Evolutionary conservation across 2,797 vertebrate species (phyloP).

Genomic region (Ciconia nigra): DNA sequence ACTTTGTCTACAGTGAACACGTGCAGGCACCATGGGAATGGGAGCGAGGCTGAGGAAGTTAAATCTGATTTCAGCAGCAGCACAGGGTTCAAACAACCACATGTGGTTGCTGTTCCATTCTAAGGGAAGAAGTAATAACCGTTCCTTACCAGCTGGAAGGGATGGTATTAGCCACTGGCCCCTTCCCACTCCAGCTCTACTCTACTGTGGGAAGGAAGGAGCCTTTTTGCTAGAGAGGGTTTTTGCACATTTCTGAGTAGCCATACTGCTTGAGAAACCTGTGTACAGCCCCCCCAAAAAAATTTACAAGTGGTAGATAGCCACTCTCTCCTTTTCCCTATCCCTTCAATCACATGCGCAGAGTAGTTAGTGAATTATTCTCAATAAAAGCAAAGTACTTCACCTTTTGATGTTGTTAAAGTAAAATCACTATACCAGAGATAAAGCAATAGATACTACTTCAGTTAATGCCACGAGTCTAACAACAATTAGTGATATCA

Average conservation of each 20-base stretch:
- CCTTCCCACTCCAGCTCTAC: not conserved
- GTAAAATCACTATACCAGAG: not conserved
- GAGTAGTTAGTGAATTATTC: not conserved
- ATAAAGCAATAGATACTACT: not conserved
- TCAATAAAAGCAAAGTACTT: not conserved
- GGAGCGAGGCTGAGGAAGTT: not conserved
- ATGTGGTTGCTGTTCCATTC: not conserved
- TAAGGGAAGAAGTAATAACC: not conserved
- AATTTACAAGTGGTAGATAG: fast-evolving
- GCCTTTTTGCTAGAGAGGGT: not conserved
- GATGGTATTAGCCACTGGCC: not conserved
- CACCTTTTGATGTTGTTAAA: not conserved
- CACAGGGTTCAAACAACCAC: not conserved
- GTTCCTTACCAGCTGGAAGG: not conserved
- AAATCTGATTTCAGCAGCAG: not conserved
- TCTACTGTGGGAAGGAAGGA: not conserved
- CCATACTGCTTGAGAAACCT: not conserved
- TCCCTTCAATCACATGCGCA: not conserved
- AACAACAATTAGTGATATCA: not conserved
- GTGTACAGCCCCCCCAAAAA: not conserved
- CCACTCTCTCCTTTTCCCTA: not conserved
- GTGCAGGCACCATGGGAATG: not conserved
- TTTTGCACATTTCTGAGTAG: not conserved
- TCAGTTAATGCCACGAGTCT: not conserved
- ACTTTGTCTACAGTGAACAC: not conserved